Evolutionary conservation across 2,797 vertebrate genomes (phyloP).

Genomic region (Mastacembelus armatus): DNA sequence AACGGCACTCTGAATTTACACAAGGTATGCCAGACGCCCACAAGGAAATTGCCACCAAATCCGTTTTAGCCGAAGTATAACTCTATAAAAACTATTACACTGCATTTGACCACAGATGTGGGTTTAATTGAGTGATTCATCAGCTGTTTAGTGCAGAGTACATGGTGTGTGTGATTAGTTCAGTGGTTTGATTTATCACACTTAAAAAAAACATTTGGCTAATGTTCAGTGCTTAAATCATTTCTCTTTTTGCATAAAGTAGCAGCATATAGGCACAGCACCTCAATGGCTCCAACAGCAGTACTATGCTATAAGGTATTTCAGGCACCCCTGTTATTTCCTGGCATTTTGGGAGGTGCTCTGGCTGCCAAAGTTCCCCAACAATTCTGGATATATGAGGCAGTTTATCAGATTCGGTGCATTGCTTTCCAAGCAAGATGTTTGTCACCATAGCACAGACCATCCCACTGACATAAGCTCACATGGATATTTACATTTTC

Average conservation of each 20-base stretch:
- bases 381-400: slow-evolving; percentile 44
- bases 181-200: slow-evolving; percentile 21
- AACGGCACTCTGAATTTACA: too few species aligned
- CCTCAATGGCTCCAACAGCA: slow-evolving; percentile 23
- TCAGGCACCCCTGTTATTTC: slow-evolving; percentile 62
- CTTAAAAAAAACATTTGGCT: slow-evolving; percentile 2
- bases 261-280: slow-evolving; percentile 9
- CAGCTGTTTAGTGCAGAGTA: background rate
- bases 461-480: slow-evolving; percentile 9
- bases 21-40: too few species aligned
- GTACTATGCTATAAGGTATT: slow-evolving; percentile 61
- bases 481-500: background rate
- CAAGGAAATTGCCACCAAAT: too few species aligned
- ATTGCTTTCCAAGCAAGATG: slow-evolving; percentile 26
- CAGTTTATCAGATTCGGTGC: slow-evolving; percentile 28
- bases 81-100: too few species aligned
- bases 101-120: slow-evolving; percentile 20
- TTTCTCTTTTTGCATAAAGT: slow-evolving; percentile 5
- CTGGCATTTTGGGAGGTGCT: slow-evolving; percentile 57
- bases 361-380: slow-evolving; percentile 64
- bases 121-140: slow-evolving; percentile 25
- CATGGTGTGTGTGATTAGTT: background rate
- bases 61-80: too few species aligned
- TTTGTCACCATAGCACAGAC: slow-evolving; percentile 23
- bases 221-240: background rate